Evolutionary conservation across 2,888 invertebrate species (phyloP).

Genomic region (Saturnia pavonia): DNA sequence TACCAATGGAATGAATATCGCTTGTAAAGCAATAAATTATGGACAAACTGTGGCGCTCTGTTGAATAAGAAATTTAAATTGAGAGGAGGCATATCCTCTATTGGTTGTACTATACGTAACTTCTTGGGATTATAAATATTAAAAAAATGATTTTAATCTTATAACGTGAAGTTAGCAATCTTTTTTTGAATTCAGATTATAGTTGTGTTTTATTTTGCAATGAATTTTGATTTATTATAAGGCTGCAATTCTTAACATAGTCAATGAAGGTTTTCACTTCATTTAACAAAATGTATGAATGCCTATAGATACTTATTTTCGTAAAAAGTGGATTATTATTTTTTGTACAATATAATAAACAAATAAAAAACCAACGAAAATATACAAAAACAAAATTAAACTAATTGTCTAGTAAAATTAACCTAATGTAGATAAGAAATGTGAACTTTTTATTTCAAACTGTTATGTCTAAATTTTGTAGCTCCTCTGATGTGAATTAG

Average conservation of each 20-base stretch:
- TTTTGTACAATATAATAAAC: neutral
- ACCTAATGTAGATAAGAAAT: conserved; percentile 32
- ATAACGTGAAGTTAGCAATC: neutral
- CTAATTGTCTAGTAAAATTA: conserved; percentile 27
- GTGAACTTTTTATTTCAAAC: conserved; percentile 34
- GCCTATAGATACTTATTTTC: neutral
- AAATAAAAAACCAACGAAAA: conserved; percentile 27
- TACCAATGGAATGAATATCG: neutral
- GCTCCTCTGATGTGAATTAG: conserved; percentile 49
- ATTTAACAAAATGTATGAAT: neutral
- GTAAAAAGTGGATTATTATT: neutral
- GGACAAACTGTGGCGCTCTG: conserved; percentile 11
- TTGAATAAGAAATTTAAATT: conserved; percentile 10
- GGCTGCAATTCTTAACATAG: neutral
- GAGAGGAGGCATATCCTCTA: conserved; percentile 1
- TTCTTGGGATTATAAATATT: conserved; percentile 1
- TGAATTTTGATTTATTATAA: neutral
- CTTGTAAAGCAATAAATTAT: conserved; percentile 15
- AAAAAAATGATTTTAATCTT: neutral
- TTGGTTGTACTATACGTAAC: conserved; percentile 2
- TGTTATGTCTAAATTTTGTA: conserved; percentile 39
- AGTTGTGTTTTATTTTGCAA: neutral
- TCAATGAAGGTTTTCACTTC: too few relatives aligned
- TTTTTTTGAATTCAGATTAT: neutral
- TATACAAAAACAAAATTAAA: conserved; percentile 29